Base-by-base conservation (phyloP, 2,888 invertebrate species). In the Volucella bombylans region DNA sequence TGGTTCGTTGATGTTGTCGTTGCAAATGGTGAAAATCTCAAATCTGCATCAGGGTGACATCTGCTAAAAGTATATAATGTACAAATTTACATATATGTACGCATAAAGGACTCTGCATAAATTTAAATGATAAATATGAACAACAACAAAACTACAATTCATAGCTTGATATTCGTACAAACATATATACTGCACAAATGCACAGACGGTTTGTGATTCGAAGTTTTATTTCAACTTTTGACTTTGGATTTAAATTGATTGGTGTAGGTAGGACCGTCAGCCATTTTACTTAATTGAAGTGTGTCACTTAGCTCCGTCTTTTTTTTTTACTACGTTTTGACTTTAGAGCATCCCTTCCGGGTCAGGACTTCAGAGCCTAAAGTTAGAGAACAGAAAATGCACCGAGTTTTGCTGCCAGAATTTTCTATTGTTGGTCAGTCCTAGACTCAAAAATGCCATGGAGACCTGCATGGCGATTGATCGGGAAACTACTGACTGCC, bases 21-120 rank as follows among this genome's bases (percentile, higher is more conserved):
- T 87, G 93, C 92, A 90, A 94, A 93, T 86, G 93, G 93, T 87
- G 94, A 92, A 90, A 94, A 94, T 87, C 93, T 93, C 90, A 94
- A 90, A 89, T 94, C 93, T 89, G 92, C 92, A 87, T 93, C 93
- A 82, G 93, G 92, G 89, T 92, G 93, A 92, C 93, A 93, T 92
- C 93, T 93, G 90, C 57, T 91, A 89, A 87, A 73, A 87, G 43
- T 73, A 80, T 52, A 69, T 8, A 15, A 39, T 23, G 74, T 31
- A 59, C 50, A 86, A 12, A 61, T 15, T 18, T 45, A n/a, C n/a
- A n/a, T n/a, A n/a, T n/a, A 65, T 6, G 18, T n/a, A 10, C 14
- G n/a, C 12, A 52, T 49, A 49, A 65, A 4, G n/a, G 52, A 57
- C 31, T 6, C 31, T 31, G 6, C 31, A 31, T 31, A 31, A 31